Conservation (phyloP, 2,888 invertebrate genomes). For the Eucera pruinosa region DNA sequence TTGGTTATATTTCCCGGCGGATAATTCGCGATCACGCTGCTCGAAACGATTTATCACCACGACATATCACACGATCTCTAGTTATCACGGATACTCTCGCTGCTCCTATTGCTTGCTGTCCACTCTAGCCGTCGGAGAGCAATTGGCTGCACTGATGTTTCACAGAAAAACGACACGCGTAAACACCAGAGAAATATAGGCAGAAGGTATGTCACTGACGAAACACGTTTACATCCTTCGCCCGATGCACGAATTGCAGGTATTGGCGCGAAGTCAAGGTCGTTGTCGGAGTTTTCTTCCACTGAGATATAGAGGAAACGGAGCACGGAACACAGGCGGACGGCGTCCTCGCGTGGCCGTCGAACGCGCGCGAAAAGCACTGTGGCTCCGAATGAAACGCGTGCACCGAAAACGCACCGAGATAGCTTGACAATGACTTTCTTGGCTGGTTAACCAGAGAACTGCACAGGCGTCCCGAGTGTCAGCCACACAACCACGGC, state of each 20-base stretch:
- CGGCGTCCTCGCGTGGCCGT: conserved; percentile 26
- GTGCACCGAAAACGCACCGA: not conserved
- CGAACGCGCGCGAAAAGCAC: conserved; percentile 23
- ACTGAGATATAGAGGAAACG: not conserved
- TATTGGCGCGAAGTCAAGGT: conserved; percentile 41
- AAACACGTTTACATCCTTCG: conserved; percentile 58
- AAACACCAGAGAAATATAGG: conserved; percentile 26
- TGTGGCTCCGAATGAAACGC: not conserved
- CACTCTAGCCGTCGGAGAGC: conserved; percentile 29
- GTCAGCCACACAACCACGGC: not conserved
- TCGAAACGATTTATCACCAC: not conserved
- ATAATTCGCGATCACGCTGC: not conserved
- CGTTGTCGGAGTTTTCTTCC: conserved; percentile 9
- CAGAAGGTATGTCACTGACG: conserved; percentile 54
- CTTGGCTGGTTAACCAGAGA: not conserved
- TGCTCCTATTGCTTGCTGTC: not conserved
- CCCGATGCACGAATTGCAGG: conserved; percentile 16
- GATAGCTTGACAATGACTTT: not conserved
- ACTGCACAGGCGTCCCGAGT: not conserved
- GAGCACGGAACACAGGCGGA: conserved; percentile 19
- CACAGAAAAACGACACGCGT: conserved; percentile 44
- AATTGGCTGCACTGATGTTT: conserved; percentile 14
- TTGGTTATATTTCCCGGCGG: not conserved
- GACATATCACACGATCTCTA: conserved; percentile 5
- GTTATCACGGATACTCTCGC: conserved; percentile 15